Percentiles rank a stretch among this genome's conserved stretches.
Conservation (phyloP, 2,113 vertebrate species). For the Cyprinodon variegatus region DNA sequence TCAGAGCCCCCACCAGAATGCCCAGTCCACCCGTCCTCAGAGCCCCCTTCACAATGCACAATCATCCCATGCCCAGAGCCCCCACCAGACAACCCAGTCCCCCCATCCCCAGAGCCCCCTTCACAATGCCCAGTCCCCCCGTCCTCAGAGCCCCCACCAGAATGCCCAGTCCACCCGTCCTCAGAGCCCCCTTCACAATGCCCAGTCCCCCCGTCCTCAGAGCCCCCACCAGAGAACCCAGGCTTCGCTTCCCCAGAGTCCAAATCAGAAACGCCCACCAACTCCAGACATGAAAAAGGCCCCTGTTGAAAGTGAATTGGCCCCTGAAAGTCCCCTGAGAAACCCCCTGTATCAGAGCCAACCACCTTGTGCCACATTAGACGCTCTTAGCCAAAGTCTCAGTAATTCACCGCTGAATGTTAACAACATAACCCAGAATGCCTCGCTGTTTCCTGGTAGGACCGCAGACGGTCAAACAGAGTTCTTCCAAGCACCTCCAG, state of each 20-base stretch:
- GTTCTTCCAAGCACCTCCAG: conserved; percentile 1
- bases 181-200: neutral
- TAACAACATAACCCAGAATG: conserved; percentile 25
- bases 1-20: neutral
- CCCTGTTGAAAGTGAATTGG: neutral
- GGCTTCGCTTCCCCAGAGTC: neutral
- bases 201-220: neutral
- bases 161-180: too few species aligned
- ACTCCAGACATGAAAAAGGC: neutral
- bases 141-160: neutral
- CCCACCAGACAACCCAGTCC: too few species aligned
- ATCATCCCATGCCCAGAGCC: too few species aligned
- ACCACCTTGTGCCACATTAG: conserved; percentile 13
- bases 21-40: neutral
- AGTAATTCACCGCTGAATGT: conserved; percentile 14
- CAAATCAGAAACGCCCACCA: neutral
- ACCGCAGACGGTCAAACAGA: neutral
- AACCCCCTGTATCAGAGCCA: conserved; percentile 37
- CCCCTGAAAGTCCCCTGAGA: conserved; percentile 1
- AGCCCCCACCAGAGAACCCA: neutral
- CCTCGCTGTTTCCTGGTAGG: conserved; percentile 23
- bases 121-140: neutral
- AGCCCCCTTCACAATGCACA: neutral
- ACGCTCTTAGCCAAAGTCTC: neutral
- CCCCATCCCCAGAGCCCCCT: too few species aligned